A percentile compares a stretch with the other conserved stretches of the same genome.
phyloP scores from a whole-genome alignment of 2,113 vertebrate genomes.

The Motacilla alba region DNA sequence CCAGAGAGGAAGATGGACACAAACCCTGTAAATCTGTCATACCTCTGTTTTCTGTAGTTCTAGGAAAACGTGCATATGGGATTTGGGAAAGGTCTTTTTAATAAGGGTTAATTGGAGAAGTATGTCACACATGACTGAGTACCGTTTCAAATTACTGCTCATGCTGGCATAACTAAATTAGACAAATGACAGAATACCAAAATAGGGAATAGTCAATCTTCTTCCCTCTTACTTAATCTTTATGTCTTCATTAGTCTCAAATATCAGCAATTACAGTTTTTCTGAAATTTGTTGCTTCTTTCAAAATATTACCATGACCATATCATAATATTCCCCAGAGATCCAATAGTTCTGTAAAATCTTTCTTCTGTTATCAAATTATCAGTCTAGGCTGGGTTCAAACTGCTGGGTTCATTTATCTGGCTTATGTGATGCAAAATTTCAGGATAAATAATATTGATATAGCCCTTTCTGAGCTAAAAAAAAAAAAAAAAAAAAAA shows the following conservation, averaged over 20 bases:
- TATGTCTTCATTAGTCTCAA: neutral
- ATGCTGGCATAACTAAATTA: conserved; percentile 3
- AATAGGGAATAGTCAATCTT: neutral
- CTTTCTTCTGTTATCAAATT: neutral
- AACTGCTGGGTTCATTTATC: neutral
- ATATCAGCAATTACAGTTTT: neutral
- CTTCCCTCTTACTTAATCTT: neutral
- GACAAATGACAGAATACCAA: conserved; percentile 39
- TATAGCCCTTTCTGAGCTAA: neutral
- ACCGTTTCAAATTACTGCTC: conserved; percentile 44
- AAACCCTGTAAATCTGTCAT: neutral
- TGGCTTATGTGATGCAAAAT: neutral
- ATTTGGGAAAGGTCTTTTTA: conserved; percentile 55
- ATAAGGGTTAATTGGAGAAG: conserved; percentile 56
- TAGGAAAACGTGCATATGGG: neutral
- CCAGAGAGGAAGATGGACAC: neutral
- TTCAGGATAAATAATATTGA: neutral
- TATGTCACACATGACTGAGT: conserved; percentile 43
- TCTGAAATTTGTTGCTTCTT: neutral
- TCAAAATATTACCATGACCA: neutral
- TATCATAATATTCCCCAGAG: neutral
- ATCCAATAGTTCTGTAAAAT: neutral
- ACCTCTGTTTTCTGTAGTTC: neutral
- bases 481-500: neutral
- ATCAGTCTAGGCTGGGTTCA: neutral